These are phyloP conservation scores for Sisyra terminalis DNA, from an alignment of 2,888 invertebrate genomes.

Conservation along the genomic window DNA sequence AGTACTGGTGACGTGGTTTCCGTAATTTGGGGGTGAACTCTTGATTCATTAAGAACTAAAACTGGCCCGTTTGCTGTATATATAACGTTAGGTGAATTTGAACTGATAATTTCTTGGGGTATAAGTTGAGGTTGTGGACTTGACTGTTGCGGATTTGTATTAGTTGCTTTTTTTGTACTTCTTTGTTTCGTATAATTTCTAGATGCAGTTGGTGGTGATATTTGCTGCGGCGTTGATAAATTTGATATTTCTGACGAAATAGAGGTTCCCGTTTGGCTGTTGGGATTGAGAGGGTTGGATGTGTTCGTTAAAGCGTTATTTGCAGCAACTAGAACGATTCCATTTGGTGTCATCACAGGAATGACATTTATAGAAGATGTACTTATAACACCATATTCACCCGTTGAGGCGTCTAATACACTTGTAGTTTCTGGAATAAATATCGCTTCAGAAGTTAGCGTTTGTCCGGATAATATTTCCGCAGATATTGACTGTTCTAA, in stretches of 20 bases:
- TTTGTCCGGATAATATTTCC: not conserved
- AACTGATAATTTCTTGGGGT: not conserved
- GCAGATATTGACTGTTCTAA: not conserved
- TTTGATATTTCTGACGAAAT: no score
- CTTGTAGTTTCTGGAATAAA: conserved; percentile 1
- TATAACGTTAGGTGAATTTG: not conserved
- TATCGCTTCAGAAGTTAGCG: not conserved
- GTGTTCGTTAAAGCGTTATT: not conserved
- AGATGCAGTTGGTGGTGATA: not conserved
- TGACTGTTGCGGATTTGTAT: not conserved
- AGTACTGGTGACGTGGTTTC: not conserved
- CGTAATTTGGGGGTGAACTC: not conserved
- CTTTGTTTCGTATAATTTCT: not conserved
- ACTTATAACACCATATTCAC: not conserved
- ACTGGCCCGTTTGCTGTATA: conserved; percentile 5
- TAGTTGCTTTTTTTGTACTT: no score
- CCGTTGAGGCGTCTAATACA: not conserved
- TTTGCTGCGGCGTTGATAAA: not conserved
- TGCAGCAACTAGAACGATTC: not conserved
- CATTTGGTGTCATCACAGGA: conserved; percentile 1
- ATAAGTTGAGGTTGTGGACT: not conserved
- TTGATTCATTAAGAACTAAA: conserved; percentile 2
- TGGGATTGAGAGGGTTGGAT: no score
- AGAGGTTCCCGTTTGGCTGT: no score
- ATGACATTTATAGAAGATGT: conserved; percentile 1